Evolutionary conservation across 2,113 vertebrate species (phyloP), one percentile per base, ranked within the genome.

Genomic region (Turnix velox): DNA sequence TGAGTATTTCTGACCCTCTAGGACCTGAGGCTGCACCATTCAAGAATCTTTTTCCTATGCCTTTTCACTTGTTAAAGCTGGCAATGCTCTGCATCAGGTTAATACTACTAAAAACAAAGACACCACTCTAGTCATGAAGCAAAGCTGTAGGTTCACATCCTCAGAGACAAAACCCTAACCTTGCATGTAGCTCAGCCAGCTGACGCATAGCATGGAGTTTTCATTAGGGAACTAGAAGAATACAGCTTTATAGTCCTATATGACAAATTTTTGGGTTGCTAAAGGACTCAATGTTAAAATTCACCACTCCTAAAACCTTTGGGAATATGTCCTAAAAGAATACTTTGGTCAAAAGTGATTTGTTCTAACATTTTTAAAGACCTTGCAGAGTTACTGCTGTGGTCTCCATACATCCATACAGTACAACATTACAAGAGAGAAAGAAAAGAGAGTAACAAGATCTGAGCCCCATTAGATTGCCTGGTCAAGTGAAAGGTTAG

Each of bases 371-470:
- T 19, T 75, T 69, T 52, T 31, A 48, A 81, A 80, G 27, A 28
- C 18, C 16, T 45, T 40, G 18, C 22, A 68, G n/a, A 75, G 12
- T 24, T 51, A 9, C 10, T 35, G 25, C 48, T 72, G 31, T 30
- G 11, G 10, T 48, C 18, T 27, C 33, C n/a, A n/a, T n/a, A 40
- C 0, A 0, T 4, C 24, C 31, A 10, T n/a, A 30, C 20, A 23
- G n/a, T 39, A 43, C 28, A 18, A 14, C 14, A 25, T 40, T 27
- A 37, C 9, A 19, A 33, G 20, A 66, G 28, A 61, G 42, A 65
- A 61, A 51, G n/a, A 23, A 57, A 55, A 3, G 17, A 73, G 24
- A 48, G 18, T 37, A 83, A 46, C 3, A 18, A 79, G 16, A 51
- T 46, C 27, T 46, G 24, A 4, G 30, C 10, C 27, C 30, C 14